These are phyloP conservation scores for Scaptomyza reducta DNA, from an alignment of 2,888 invertebrate species.

Conservation along the genomic window DNA sequence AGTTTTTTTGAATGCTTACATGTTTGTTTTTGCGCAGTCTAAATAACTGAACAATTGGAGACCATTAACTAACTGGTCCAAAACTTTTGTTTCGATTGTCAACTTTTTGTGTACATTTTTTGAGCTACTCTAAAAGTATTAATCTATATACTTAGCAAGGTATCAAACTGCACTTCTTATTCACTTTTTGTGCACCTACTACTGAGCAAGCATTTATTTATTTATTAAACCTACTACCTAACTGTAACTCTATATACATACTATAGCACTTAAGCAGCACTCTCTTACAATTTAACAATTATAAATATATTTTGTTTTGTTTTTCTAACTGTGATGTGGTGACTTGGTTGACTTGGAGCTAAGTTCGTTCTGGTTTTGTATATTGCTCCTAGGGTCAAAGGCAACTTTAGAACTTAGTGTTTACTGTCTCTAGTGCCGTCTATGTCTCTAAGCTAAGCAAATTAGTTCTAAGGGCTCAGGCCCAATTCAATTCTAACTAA, in stretches of 20 bases:
- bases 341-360: slow-evolving; percentile 66
- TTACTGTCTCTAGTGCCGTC: slow-evolving; percentile 51
- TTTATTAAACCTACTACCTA: slow-evolving; percentile 36
- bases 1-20: slow-evolving; percentile 80
- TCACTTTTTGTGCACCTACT: slow-evolving; percentile 68
- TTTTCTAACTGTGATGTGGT: slow-evolving; percentile 81
- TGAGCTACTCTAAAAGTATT: slow-evolving; percentile 60
- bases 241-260: slow-evolving; percentile 29
- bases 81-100: slow-evolving; percentile 26
- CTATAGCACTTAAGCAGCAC: slow-evolving; percentile 71
- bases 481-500: not conserved
- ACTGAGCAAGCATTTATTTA: slow-evolving; percentile 64
- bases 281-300: slow-evolving; percentile 36
- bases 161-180: slow-evolving; percentile 67
- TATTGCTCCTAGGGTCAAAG: slow-evolving; percentile 61
- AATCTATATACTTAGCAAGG: slow-evolving; percentile 65
- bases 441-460: slow-evolving; percentile 54
- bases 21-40: slow-evolving; percentile 75
- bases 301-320: slow-evolving; percentile 44
- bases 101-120: slow-evolving; percentile 61
- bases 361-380: slow-evolving; percentile 71
- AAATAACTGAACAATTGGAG: slow-evolving; percentile 31
- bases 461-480: slow-evolving; percentile 48
- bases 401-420: slow-evolving; percentile 56
- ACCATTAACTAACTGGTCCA: slow-evolving; percentile 15